Evolutionary conservation across 2,888 invertebrate genomes (phyloP).

Genomic region (Drosophila nr. perissopoda): DNA sequence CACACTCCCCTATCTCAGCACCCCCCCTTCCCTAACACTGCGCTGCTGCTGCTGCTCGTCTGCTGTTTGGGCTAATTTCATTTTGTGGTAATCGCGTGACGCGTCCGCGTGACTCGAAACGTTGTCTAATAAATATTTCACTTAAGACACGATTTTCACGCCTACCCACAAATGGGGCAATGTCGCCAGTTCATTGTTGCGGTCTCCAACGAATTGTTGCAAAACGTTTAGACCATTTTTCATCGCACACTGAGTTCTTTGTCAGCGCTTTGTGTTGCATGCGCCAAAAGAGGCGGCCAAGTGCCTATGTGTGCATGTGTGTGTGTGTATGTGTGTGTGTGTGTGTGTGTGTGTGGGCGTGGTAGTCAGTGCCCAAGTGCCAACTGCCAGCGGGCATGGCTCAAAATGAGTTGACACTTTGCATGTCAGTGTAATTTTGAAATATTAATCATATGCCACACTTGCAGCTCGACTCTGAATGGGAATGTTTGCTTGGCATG

Average conservation of each 20-base stretch:
- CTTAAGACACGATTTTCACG: slow-evolving; percentile 78
- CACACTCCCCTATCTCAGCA: neutral
- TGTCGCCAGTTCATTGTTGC: slow-evolving; percentile 39
- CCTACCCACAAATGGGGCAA: slow-evolving; percentile 52
- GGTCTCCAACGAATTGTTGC: slow-evolving; percentile 71
- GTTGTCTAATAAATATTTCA: slow-evolving; percentile 80
- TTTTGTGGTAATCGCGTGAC: slow-evolving; percentile 68
- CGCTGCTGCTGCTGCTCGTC: neutral
- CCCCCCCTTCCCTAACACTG: too few relatives aligned
- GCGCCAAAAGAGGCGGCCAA: slow-evolving; percentile 52
- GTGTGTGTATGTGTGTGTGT: neutral
- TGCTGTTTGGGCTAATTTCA: slow-evolving; percentile 55
- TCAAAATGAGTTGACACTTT: slow-evolving; percentile 79
- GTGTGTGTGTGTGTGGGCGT: slow-evolving; percentile 15
- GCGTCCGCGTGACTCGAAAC: slow-evolving; percentile 70
- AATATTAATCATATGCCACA: slow-evolving; percentile 76
- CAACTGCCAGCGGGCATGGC: slow-evolving; percentile 45
- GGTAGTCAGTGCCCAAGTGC: slow-evolving; percentile 16
- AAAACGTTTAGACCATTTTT: slow-evolving; percentile 76
- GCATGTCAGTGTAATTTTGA: slow-evolving; percentile 81
- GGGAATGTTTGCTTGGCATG: slow-evolving; percentile 68
- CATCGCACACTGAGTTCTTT: slow-evolving; percentile 52
- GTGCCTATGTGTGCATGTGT: slow-evolving; percentile 1
- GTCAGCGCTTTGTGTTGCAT: slow-evolving; percentile 68
- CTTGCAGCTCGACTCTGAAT: slow-evolving; percentile 48